Evolutionary conservation across 2,797 vertebrate genomes (phyloP).

Genomic region (Pangasius sanitwongsei): DNA sequence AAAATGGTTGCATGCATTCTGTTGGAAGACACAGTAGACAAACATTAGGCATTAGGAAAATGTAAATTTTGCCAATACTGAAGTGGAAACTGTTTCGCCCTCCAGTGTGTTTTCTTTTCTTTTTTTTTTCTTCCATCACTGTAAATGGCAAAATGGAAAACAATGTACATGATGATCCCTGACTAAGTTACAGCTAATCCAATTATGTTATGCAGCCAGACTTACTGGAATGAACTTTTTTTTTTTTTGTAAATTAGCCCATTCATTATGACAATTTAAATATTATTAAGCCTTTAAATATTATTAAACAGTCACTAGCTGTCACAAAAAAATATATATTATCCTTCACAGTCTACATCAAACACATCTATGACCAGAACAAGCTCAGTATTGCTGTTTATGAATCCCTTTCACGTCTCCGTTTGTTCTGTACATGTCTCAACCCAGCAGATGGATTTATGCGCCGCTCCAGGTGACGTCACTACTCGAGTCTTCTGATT

Average conservation of each 20-base stretch:
- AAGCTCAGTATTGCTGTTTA: background rate
- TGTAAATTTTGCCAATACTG: background rate
- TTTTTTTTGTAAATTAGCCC: background rate
- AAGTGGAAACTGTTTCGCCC: background rate
- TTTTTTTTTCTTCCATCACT: background rate
- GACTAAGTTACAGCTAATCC: background rate
- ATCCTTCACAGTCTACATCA: background rate
- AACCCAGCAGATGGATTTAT: slow-evolving; percentile 19
- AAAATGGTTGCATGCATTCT: background rate
- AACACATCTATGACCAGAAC: background rate
- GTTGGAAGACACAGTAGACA: background rate
- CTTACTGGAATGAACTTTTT: background rate
- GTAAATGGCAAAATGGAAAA: background rate
- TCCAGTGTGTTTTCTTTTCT: background rate
- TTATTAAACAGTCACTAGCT: background rate
- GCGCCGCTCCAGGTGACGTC: slow-evolving; percentile 7
- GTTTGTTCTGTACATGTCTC: background rate
- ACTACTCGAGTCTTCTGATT: slow-evolving; percentile 15
- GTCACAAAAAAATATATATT: background rate
- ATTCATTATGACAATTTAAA: background rate
- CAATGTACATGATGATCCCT: background rate
- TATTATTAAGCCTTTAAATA: background rate
- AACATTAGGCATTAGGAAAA: background rate
- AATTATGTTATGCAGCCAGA: background rate
- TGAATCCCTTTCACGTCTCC: background rate